phyloP scores from a whole-genome alignment of 2,113 vertebrate species.

The Mastomys natalensis region DNA sequence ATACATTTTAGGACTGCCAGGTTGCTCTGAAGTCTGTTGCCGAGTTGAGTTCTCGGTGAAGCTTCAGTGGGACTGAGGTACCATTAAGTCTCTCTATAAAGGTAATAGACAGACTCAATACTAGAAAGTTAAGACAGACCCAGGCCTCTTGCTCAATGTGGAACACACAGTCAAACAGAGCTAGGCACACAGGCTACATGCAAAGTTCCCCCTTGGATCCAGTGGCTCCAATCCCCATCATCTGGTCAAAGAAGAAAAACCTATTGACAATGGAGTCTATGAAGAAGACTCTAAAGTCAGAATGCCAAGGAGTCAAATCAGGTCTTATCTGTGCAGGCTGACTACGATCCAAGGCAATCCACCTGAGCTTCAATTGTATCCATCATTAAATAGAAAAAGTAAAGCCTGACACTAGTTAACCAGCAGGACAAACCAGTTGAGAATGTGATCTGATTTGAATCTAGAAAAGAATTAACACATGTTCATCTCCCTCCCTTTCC shows the following conservation, averaged over 20 bases:
- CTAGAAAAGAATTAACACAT: background rate
- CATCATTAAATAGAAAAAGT: background rate
- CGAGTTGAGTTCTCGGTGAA: background rate
- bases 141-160: background rate
- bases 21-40: background rate
- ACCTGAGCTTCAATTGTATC: background rate
- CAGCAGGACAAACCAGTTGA: background rate
- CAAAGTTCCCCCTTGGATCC: background rate
- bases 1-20: slow-evolving; percentile 10
- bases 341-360: background rate
- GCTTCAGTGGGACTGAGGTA: background rate
- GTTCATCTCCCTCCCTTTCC: background rate
- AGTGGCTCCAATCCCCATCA: background rate
- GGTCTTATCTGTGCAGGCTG: background rate
- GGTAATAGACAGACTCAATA: background rate
- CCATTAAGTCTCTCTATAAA: background rate
- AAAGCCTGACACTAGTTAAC: background rate
- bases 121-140: background rate
- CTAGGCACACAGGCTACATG: background rate
- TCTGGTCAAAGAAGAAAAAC: background rate
- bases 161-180: background rate
- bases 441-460: background rate
- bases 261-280: background rate
- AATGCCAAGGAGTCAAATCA: background rate
- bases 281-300: background rate